Base-by-base conservation (phyloP, 1,140 invertebrate genomes). In the Eriosoma lanigerum region DNA sequence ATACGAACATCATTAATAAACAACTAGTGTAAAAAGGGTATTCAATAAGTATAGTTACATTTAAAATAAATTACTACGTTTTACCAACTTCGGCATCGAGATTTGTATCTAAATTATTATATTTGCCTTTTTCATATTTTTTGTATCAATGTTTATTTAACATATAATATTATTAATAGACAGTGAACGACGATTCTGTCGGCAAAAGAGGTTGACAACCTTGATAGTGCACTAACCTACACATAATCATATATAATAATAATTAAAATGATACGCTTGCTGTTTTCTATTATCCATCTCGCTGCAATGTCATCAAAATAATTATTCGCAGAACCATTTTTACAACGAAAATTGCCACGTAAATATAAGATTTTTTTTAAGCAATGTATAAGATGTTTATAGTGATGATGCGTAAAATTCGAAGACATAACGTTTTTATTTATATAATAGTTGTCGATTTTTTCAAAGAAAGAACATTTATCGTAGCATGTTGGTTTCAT, bases 221-320 rank as follows among this genome's bases (percentile, higher is more conserved):
- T 72, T 52, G 1, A 26, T 29, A 44, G 68, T 52, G 68, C 68
- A 72, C 24, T 72, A 72, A 72, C 68, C 68, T 21, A 72, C 1
- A 29, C 48, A 72, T 72, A 19, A 29, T n/a, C n/a, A n/a, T n/a
- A n/a, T 70, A 52, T 52, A 52, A 52, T n/a, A 29, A 72, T 72
- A 72, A 72, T 72, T 72, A 72, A 72, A 72, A 50, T 72, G 17
- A 72, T 52, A 72, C 68, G 68, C 68, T 29, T 29, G 26, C 8
- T 52, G 68, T 52, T 52, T 72, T 50, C n/a, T 72, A 29, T 29
- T 72, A 72, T n/a, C 26, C 17, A 12, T 72, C 46, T 29, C 46
- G 19, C 0, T 38, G 38, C 17, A 52, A 24, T 72, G 48, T 72
- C 68, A 50, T 72, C 24, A 50, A n/a, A 72, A 72, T 32, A 72